These are phyloP conservation scores for Notamacropus eugenii DNA, from an alignment of 2,797 vertebrate genomes.

Conservation along the genomic window DNA sequence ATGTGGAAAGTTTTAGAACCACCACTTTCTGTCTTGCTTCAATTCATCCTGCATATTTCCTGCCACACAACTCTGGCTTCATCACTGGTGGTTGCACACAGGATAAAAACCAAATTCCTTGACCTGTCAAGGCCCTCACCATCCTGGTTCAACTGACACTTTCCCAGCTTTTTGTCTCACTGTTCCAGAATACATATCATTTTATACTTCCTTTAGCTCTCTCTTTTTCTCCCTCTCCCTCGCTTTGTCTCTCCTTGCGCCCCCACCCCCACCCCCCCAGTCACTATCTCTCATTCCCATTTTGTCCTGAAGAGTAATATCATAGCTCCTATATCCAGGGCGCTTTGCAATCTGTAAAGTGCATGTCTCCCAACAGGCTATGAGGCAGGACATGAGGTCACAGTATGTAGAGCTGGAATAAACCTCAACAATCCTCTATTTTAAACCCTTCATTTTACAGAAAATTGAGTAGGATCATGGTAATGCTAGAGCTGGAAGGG, in stretches of 20 bases:
- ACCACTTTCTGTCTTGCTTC: background rate
- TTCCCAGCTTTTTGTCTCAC: background rate
- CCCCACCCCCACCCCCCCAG: too few relatives aligned
- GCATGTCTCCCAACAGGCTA: background rate
- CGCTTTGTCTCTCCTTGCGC: background rate
- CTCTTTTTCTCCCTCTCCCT: background rate
- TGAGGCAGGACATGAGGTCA: background rate
- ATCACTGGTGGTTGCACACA: background rate
- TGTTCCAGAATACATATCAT: background rate
- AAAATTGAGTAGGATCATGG: background rate
- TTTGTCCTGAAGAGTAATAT: background rate
- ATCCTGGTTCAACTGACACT: background rate
- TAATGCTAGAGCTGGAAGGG: background rate
- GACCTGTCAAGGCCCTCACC: background rate
- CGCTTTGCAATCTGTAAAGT: background rate
- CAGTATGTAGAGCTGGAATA: background rate
- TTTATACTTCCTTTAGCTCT: background rate
- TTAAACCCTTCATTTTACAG: background rate
- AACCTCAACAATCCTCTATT: background rate
- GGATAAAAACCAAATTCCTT: background rate
- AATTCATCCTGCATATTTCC: background rate
- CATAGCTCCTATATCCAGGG: background rate
- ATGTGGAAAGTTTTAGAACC: background rate
- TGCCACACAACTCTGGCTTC: background rate
- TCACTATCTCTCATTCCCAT: background rate